A percentile compares a stretch with the other conserved stretches of the same genome.
Evolutionary conservation across 2,113 vertebrate species (phyloP).

Genomic region (Neolamprologus caudopunctatus): DNA sequence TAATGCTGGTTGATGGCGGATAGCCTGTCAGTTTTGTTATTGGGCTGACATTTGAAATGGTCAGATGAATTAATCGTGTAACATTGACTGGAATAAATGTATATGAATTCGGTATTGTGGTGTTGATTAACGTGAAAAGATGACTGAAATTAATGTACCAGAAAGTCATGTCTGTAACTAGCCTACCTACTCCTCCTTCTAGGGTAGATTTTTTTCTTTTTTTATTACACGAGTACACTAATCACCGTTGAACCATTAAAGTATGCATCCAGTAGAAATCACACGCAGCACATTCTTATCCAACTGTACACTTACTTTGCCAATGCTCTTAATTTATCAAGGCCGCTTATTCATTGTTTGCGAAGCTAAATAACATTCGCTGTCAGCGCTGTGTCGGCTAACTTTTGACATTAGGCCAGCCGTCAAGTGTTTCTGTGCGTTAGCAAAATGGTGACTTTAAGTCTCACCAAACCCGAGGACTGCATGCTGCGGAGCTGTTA

Average conservation of each 20-base stretch:
- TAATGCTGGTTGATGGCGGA: background rate
- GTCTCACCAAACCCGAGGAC: background rate
- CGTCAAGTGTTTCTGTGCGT: background rate
- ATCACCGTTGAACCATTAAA: background rate
- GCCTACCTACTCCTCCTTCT: background rate
- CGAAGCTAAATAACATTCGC: background rate
- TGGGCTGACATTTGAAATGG: background rate
- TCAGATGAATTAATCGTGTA: background rate
- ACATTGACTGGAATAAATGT: fast-evolving
- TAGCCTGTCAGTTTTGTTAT: background rate
- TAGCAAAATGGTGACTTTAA: background rate
- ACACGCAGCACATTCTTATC: background rate
- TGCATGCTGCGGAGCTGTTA: fast-evolving
- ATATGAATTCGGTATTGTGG: background rate
- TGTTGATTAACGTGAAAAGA: too few species aligned
- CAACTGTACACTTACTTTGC: background rate
- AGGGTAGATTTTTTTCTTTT: background rate
- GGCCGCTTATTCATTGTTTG: background rate
- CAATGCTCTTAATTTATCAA: background rate
- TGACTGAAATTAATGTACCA: background rate
- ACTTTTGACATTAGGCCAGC: conserved; percentile 14
- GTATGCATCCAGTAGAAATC: background rate
- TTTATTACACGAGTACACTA: background rate
- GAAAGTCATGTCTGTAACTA: background rate
- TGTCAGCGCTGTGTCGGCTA: background rate